Evolutionary conservation across 2,113 vertebrate genomes (phyloP), one percentile per base, ranked within the genome.

Genomic region (Halcyon senegalensis): DNA sequence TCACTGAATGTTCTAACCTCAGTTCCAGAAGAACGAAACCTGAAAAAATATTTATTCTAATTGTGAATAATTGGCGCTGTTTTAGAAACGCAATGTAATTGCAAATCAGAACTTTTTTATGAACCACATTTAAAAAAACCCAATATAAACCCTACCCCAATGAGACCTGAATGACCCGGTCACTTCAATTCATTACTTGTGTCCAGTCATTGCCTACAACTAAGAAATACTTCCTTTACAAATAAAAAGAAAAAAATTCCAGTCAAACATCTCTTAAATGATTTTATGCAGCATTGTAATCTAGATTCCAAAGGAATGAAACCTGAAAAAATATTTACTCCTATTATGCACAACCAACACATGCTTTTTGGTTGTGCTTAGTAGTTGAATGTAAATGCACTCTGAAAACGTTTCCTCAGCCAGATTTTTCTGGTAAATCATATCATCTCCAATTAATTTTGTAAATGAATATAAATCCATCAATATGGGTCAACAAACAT

Each of bases 11-110:
- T 94, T 93, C 95, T 96, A 93, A 89, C 64, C 64, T 87, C 64
- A 20, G 48, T 74, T 96, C 84, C 93, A 84, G 81, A 84, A 89
- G 91, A 95, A 90, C n/a, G 43, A 95, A 94, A 91, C 91, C 95
- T 96, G 96, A 94, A 95, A 86, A 97, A 96, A 96, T 95, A 97
- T 96, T 97, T 81, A 81, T 56, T 90, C 73, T 84, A 39, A 77
- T 84, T 81, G 59, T 70, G 73, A 87, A 94, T 89, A 78, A 95
- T 43, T 91, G 72, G 89, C 80, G 70, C 13, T 1, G 0, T 67
- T 95, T 90, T 70, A 81, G 74, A 78, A 91, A 33, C 9, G 77
- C 72, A 46, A n/a, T 86, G 46, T 67, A 84, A 92, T 74, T 30
- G 25, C 43, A 80, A 80, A 80, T 95, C 67, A 80, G 13, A 86